These are phyloP conservation scores for Alligator mississippiensis DNA, from an alignment of 2,113 vertebrate genomes.

Conservation along the genomic window DNA sequence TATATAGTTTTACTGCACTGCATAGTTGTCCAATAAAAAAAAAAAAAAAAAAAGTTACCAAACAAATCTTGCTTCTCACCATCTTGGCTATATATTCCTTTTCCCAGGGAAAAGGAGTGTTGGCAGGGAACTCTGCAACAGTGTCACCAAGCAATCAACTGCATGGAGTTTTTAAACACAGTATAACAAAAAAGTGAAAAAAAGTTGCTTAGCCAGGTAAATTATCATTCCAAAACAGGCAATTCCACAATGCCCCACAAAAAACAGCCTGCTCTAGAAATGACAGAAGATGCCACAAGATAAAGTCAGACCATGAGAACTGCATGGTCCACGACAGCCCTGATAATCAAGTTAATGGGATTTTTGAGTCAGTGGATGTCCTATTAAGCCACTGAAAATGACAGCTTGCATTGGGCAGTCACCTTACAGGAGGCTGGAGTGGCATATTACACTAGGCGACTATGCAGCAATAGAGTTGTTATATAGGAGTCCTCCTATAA, in stretches of 20 bases:
- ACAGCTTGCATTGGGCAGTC: background rate
- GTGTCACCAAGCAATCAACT: background rate
- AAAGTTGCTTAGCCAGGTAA: background rate
- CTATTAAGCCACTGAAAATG: background rate
- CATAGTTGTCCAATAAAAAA: too few species aligned
- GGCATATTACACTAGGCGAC: background rate
- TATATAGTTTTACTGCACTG: too few species aligned
- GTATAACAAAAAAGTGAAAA: background rate
- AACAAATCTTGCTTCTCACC: background rate
- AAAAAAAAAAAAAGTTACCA: too few species aligned
- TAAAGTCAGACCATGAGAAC: background rate
- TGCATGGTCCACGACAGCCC: background rate
- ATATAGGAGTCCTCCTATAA: too few species aligned
- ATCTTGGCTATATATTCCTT: background rate
- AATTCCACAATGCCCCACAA: background rate
- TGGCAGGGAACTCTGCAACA: background rate
- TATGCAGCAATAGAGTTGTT: too few species aligned
- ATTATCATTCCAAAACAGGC: background rate
- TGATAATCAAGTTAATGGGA: background rate
- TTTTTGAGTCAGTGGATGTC: background rate
- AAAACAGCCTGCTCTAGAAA: background rate
- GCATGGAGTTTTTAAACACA: background rate
- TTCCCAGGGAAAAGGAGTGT: background rate
- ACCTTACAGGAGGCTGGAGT: background rate
- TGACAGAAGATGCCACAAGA: background rate